Conservation (phyloP, 2,113 vertebrate species). For the Sclerurus mexicanus region DNA sequence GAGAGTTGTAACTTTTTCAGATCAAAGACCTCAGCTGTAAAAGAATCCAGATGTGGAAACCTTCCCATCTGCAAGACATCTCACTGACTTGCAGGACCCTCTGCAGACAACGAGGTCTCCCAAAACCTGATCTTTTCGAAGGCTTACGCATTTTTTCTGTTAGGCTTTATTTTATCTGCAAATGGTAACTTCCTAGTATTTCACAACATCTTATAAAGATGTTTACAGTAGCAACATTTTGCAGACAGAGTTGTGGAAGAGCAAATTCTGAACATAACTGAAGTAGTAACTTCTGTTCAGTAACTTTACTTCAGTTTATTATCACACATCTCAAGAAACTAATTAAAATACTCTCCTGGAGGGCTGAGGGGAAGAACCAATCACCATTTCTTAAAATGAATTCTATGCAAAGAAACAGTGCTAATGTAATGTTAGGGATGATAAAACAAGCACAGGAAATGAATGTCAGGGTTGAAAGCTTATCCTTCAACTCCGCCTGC, state of each 20-base stretch:
- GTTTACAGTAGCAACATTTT: neutral
- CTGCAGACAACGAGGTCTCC: neutral
- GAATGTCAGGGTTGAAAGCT: slow-evolving; percentile 29
- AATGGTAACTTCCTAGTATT: neutral
- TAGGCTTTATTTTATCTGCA: neutral
- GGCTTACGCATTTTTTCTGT: neutral
- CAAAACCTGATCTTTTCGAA: neutral
- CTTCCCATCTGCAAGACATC: slow-evolving; percentile 7
- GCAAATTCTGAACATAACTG: neutral
- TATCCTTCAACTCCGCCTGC: slow-evolving; percentile 1
- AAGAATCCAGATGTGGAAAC: slow-evolving; percentile 48
- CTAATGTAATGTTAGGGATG: slow-evolving; percentile 27
- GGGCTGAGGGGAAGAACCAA: slow-evolving; percentile 22
- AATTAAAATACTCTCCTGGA: slow-evolving; percentile 42
- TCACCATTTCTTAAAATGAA: slow-evolving; percentile 30
- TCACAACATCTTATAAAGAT: neutral
- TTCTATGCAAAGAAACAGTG: neutral
- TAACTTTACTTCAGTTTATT: neutral
- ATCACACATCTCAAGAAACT: slow-evolving; percentile 31
- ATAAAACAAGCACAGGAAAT: slow-evolving; percentile 60
- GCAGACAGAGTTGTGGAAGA: neutral
- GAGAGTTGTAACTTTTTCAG: slow-evolving; percentile 41
- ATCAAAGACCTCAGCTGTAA: slow-evolving; percentile 6
- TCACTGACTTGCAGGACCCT: neutral
- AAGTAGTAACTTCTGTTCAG: neutral